Evolutionary conservation across 2,797 vertebrate genomes (phyloP), one percentile per base, ranked within the genome.

Genomic region (Euphonia xanthogaster): DNA sequence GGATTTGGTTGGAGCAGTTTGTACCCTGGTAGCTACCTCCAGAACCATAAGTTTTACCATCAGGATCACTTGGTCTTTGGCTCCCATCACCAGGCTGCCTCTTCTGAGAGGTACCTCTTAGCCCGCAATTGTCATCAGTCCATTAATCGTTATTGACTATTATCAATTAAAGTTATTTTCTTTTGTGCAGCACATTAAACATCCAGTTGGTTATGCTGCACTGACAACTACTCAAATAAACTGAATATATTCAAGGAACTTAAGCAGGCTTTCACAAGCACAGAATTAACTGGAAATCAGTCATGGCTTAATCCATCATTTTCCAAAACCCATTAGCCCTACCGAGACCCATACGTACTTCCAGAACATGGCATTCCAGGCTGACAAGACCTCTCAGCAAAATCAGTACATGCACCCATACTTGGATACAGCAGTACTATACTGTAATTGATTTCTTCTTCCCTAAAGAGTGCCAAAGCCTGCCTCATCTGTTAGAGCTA

Each of bases 401-500:
- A 78, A 90, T 70, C 48, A 40, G 51, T 54, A 54, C 19, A 44
- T 67, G 89, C 27, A 10, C 28, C 17, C 14, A 40, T 54, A 31
- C 12, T 89, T 92, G 80, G 35, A 61, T 40, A 31, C 13, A 68
- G 31, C 2, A 2, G 10, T 62, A 70, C 58, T 80, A 30, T 10
- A 44, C 19, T 13, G 5, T 68, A 68, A 47, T 73, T 91, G 72
- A 57, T 83, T 77, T 57, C 71, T 54, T 72, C 27, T 85, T 68
- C 68, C 30, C 53, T 58, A 45, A 90, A 73, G 51, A 51, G 40
- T 81, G 55, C 45, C 55, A 77, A 94, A 88, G 31, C 19, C 42
- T 88, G 40, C 55, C 66, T 94, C 70, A 90, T 93, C 58, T 84
- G 33, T 81, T 94, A 93, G 58, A 93, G 14, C 55, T 68, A 88